A percentile compares a stretch with the other conserved stretches of the same genome.
phyloP scores from a whole-genome alignment of 2,113 vertebrate species.

The Psittacus erithacus region DNA sequence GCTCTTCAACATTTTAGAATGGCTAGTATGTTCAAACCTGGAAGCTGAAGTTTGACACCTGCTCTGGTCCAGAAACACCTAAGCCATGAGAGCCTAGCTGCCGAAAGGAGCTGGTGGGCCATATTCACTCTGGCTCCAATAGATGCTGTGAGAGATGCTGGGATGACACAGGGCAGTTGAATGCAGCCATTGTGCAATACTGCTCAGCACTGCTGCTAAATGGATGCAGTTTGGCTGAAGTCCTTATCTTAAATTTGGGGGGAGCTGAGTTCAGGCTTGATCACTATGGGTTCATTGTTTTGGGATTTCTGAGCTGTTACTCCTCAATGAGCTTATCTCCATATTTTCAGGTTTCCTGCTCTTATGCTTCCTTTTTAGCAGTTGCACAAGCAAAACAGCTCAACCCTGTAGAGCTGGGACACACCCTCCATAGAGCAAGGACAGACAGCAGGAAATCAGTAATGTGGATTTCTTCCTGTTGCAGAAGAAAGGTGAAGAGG shows the following conservation, averaged over 20 bases:
- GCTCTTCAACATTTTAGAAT: neutral
- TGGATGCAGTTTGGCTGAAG: neutral
- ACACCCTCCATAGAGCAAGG: neutral
- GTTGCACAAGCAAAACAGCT: neutral
- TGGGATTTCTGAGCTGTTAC: neutral
- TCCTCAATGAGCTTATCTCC: neutral
- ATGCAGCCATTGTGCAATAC: neutral
- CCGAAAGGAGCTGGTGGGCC: neutral
- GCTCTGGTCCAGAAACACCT: neutral
- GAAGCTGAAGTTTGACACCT: neutral
- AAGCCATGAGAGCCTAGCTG: neutral
- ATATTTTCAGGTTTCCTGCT: neutral
- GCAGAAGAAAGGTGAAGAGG: neutral
- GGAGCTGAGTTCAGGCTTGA: neutral
- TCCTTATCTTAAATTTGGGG: neutral
- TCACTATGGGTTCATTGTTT: neutral
- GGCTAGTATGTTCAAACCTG: neutral
- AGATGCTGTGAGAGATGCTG: neutral
- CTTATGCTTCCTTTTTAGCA: neutral
- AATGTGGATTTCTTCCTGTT: neutral
- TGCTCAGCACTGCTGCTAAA: neutral
- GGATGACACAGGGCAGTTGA: neutral
- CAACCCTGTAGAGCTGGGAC: neutral
- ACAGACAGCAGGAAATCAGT: neutral
- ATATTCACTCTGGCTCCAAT: rapidly evolving